Conservation (phyloP, 2,888 invertebrate species). For the Strigamia transsilvanica region DNA sequence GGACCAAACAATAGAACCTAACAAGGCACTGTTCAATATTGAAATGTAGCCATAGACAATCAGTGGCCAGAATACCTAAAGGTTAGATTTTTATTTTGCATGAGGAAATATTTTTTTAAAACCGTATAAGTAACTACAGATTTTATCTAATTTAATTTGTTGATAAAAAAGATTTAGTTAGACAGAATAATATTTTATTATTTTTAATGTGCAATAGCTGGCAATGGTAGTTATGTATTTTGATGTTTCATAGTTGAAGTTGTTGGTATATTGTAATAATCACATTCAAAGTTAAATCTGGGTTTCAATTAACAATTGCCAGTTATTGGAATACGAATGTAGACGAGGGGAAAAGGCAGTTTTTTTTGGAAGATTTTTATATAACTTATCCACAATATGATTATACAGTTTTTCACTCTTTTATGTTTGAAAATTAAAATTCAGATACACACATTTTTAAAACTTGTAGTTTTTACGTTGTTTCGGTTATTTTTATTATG, state of each 20-base stretch:
- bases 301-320: background rate
- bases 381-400: background rate
- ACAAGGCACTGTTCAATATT: constrained; percentile 2
- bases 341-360: background rate
- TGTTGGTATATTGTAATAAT: background rate
- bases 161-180: background rate
- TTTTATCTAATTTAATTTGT: constrained; percentile 7
- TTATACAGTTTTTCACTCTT: background rate
- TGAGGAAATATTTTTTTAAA: constrained; percentile 8
- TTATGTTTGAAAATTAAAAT: constrained; percentile 18
- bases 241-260: background rate
- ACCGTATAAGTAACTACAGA: background rate
- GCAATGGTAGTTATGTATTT: constrained; percentile 7
- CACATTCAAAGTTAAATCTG: background rate
- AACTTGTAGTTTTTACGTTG: background rate
- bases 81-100: background rate
- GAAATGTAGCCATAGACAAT: background rate
- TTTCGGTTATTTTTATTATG: background rate
- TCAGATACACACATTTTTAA: background rate
- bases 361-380: background rate
- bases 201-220: constrained; percentile 36
- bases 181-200: constrained; percentile 12
- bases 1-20: constrained; percentile 9
- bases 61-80: background rate
- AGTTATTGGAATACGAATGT: constrained; percentile 1